These are phyloP conservation scores for Sturnus vulgaris DNA, from an alignment of 2,113 vertebrate species.

Conservation along the genomic window DNA sequence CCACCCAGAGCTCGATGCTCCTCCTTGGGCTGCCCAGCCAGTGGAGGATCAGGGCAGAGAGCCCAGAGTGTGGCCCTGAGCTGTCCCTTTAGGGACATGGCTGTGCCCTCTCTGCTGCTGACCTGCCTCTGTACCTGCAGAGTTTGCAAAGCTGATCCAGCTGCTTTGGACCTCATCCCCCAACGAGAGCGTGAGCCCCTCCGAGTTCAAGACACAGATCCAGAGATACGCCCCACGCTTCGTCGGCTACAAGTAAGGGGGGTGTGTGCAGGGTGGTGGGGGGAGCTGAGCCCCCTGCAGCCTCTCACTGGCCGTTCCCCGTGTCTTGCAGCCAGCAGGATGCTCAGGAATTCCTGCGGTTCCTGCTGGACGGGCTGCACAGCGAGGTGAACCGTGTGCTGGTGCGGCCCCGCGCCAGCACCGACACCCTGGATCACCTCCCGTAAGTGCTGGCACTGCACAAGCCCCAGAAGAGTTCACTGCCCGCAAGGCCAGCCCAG, in stretches of 20 bases:
- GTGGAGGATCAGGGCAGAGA: background rate
- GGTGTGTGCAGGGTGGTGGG: rapidly evolving
- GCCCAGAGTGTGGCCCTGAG: rapidly evolving
- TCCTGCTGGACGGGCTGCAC: conserved; percentile 91
- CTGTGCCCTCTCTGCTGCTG: background rate
- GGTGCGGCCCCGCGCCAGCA: conserved; percentile 67
- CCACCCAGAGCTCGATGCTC: rapidly evolving
- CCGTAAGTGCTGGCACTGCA: conserved; percentile 76
- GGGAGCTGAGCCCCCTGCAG: background rate
- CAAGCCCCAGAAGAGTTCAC: rapidly evolving
- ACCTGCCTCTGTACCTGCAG: conserved; percentile 47
- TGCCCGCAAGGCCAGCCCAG: background rate
- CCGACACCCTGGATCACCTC: conserved; percentile 85
- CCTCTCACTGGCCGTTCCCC: background rate
- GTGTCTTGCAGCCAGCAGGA: conserved; percentile 87
- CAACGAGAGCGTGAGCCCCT: conserved; percentile 88
- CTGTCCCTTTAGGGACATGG: background rate
- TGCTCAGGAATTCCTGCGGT: conserved; percentile 94
- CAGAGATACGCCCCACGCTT: conserved; percentile 92
- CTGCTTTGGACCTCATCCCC: conserved; percentile 87
- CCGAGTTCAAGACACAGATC: conserved; percentile 92
- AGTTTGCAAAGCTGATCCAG: conserved; percentile 92
- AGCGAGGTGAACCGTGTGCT: conserved; percentile 90
- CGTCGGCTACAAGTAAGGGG: conserved; percentile 91
- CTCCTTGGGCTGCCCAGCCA: background rate